Base-by-base conservation (phyloP, 53 echinoderm and acorn worm species). In the Actinopyga echinites region DNA sequence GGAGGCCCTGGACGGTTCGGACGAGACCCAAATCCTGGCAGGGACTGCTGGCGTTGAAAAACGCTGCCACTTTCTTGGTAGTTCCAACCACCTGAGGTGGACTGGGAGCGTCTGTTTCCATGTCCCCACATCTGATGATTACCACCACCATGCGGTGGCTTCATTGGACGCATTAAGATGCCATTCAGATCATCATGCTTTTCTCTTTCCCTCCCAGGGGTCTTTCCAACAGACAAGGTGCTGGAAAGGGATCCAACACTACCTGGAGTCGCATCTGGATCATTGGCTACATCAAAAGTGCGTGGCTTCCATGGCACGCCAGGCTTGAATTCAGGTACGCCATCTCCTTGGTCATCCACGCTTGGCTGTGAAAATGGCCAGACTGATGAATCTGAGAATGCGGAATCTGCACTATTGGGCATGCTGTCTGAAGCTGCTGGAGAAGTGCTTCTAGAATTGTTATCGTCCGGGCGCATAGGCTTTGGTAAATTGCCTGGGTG, bases 301-400 rank as follows among this genome's bases (percentile, higher is more conserved):
- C 89, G 91, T 31, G 95, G 95, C 58, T 95, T 99, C 99, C 99
- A 99, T 35, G 97, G 99, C 28, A 99, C 99, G 20, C 99, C 99
- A 29, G 99, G 97, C 86, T 95, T 99, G 89, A 99, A 99, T 83
- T 99, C 99, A 56, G 93, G 95, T 25, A 92, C 92, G 38, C 87
- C 93, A 37, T 99, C 99, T 56, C 82, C 84, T 10, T 87, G 82
- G 55, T 65, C 80, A 38, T 67, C 69, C 12, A 64, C 65, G 62
- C 45, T 79, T 42, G 82, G 83, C 57, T 91, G 86, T 9, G 93
- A 83, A 61, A 94, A 94, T 54, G 81, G 84, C 95, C 99, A 94
- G 58, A 86, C 95, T 23, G 96, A 86, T 62, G 62, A 62, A 56
- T 92, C 91, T 20, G 96, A 96, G 88, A 96, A 93, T 66, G 96